phyloP scores from a whole-genome alignment of 2,797 vertebrate species.

The Malacoctenus gilli region DNA sequence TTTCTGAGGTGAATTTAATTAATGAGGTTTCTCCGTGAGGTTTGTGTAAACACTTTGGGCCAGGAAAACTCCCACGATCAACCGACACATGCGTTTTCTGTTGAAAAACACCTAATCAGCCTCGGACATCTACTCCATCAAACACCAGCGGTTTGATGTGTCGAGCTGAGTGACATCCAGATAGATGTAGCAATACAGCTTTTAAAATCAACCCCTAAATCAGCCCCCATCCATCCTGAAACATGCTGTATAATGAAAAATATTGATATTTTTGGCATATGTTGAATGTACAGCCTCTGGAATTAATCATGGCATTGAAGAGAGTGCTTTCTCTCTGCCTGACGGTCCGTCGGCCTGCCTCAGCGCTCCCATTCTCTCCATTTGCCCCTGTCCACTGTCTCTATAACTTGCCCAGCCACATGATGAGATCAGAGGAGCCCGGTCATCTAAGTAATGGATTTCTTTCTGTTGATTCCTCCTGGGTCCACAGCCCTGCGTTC shows the following conservation, averaged over 20 bases:
- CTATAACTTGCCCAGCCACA: slow-evolving; percentile 48
- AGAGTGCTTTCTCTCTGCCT: slow-evolving; percentile 27
- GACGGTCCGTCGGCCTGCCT: slow-evolving; percentile 17
- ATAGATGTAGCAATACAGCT: slow-evolving; percentile 33
- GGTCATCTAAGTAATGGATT: slow-evolving; percentile 76
- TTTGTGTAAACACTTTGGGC: no score
- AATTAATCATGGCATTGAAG: slow-evolving; percentile 51
- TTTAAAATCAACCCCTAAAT: slow-evolving; percentile 56
- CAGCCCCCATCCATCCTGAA: slow-evolving; percentile 38
- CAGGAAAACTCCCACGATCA: slow-evolving; percentile 15
- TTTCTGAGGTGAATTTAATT: neutral
- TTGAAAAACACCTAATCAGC: slow-evolving; percentile 36
- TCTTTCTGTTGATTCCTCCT: slow-evolving; percentile 68
- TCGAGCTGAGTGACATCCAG: slow-evolving; percentile 25
- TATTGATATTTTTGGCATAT: slow-evolving; percentile 58
- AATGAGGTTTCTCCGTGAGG: neutral
- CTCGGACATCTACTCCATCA: slow-evolving; percentile 32
- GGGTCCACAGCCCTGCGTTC: slow-evolving; percentile 39
- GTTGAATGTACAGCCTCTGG: slow-evolving; percentile 35
- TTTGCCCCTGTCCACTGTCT: slow-evolving; percentile 39
- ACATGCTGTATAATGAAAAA: slow-evolving; percentile 36
- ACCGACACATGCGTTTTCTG: slow-evolving; percentile 23
- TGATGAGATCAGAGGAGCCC: slow-evolving; percentile 68
- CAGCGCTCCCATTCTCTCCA: slow-evolving; percentile 29
- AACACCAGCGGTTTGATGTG: slow-evolving; percentile 14